Percentiles rank a stretch among this genome's conserved stretches.
These are phyloP conservation scores for Philereme vetulata DNA, from an alignment of 2,888 invertebrate species.

Conservation along the genomic window DNA sequence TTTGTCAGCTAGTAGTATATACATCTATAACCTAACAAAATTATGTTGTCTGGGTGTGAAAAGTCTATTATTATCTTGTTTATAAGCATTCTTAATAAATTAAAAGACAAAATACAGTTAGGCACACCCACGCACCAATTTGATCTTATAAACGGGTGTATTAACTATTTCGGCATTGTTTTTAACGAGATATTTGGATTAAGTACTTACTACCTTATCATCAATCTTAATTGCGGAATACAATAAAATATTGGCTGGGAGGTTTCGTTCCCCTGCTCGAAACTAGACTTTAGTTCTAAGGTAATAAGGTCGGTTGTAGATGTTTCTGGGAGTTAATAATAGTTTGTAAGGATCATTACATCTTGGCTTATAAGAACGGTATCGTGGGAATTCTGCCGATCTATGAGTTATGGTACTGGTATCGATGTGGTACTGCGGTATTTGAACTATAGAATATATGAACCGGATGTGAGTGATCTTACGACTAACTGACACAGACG, in stretches of 20 bases:
- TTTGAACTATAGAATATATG: slow-evolving; percentile 14
- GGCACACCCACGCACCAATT: slow-evolving; percentile 68
- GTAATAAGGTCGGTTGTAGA: slow-evolving; percentile 59
- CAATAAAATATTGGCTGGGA: slow-evolving; percentile 78
- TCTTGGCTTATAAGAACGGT: slow-evolving; percentile 76
- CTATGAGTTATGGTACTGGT: slow-evolving; percentile 65
- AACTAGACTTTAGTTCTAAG: slow-evolving; percentile 53
- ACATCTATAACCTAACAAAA: slow-evolving; percentile 8
- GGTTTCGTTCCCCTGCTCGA: slow-evolving; percentile 49
- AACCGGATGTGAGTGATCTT: slow-evolving; percentile 40
- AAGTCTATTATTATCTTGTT: slow-evolving; percentile 42
- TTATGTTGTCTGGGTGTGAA: slow-evolving; percentile 37
- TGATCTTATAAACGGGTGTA: slow-evolving; percentile 65
- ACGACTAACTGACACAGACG: background rate
- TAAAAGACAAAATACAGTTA: slow-evolving; percentile 52
- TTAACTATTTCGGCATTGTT: slow-evolving; percentile 62
- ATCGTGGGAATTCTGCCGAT: slow-evolving; percentile 78
- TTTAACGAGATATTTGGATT: slow-evolving; percentile 81
- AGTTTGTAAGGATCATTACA: slow-evolving; percentile 73
- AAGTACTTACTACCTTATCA: slow-evolving; percentile 82
- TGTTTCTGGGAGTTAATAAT: slow-evolving; percentile 59
- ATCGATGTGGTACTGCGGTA: slow-evolving; percentile 40
- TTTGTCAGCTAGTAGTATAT: too few species aligned
- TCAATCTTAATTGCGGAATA: slow-evolving; percentile 83
- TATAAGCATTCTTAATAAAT: slow-evolving; percentile 55